Base-by-base conservation (phyloP, 2,888 invertebrate genomes). In the Andrena fulva region DNA sequence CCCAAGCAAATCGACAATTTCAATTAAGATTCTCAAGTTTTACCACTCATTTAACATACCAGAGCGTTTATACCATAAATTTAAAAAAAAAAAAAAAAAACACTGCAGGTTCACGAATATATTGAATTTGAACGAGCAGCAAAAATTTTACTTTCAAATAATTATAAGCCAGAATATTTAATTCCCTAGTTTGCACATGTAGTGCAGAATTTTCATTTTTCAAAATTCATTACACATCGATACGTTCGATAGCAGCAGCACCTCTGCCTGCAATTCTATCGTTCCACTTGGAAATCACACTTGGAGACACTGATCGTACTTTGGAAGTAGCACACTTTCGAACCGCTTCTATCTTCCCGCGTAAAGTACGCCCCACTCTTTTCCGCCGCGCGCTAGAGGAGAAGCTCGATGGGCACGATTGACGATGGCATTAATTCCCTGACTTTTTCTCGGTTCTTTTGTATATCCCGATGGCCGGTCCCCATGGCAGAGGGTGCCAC, bases 401-500 rank as follows among this genome's bases (percentile, higher is more conserved):
- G 8, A 48, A n/a, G 56, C 35, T 7, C 6, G 10, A 2, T 5
- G 56, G 42, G 52, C 52, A 33, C 12, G 16, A 31, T 35, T 29
- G 59, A 35, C 48, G 29, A 66, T 64, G 71, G 50, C 52, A 82
- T 75, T 79, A 87, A 87, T 87, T 52, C 33, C 78, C 66, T 82
- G 80, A 85, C 56, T 71, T 86, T 82, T 77, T 86, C 67, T 85
- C 72, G 78, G 48, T 84, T 84, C 74, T 76, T 71, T 79, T 79
- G 33, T 78, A 80, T 78, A 54, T 68, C 35, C 59, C 75, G 84
- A 84, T 59, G 80, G 74, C 74, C 75, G 80, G 72, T 80, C 63
- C 68, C 42, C 20, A 68, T 66, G 82, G 80, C 90, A 92, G 92
- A 90, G 88, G 83, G 88, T 90, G 82, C 88, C 91, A 48, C 89